Evolutionary conservation across 1,140 invertebrate genomes (phyloP).

Genomic region (Caenorhabditis tropicalis): DNA sequence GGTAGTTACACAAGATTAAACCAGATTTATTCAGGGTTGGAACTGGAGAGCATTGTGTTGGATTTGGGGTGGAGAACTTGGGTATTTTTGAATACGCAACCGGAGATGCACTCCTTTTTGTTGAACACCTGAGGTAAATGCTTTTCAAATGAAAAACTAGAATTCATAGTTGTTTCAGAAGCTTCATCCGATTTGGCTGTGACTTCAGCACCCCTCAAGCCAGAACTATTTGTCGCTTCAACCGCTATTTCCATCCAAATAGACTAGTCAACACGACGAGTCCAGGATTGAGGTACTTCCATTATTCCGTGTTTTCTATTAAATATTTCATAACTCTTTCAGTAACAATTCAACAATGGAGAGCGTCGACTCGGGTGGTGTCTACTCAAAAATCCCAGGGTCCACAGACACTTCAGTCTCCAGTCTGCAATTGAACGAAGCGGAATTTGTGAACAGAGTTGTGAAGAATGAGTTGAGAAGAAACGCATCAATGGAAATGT

Average conservation of each 20-base stretch:
- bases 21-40: background rate
- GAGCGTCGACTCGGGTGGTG: slow-evolving; percentile 19
- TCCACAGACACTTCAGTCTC: slow-evolving; percentile 25
- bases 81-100: slow-evolving; percentile 35
- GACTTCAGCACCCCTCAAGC: slow-evolving; percentile 31
- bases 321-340: background rate
- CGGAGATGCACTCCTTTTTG: slow-evolving; percentile 17
- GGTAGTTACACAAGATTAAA: background rate
- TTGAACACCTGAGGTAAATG: slow-evolving; percentile 40
- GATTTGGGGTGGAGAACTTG: slow-evolving; percentile 26
- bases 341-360: slow-evolving; percentile 51
- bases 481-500: background rate
- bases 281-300: slow-evolving; percentile 36
- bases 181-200: slow-evolving; percentile 43
- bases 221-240: slow-evolving; percentile 39
- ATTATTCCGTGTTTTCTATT: background rate
- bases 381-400: background rate
- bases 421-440: background rate
- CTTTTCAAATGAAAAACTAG: background rate
- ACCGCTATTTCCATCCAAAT: slow-evolving; percentile 27
- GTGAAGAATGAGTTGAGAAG: slow-evolving; percentile 41
- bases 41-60: slow-evolving; percentile 43
- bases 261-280: background rate
- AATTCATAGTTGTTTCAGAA: background rate
- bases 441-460: background rate